Evolutionary conservation across 1,140 invertebrate genomes (phyloP).

Genomic region (Bombus impatiens): DNA sequence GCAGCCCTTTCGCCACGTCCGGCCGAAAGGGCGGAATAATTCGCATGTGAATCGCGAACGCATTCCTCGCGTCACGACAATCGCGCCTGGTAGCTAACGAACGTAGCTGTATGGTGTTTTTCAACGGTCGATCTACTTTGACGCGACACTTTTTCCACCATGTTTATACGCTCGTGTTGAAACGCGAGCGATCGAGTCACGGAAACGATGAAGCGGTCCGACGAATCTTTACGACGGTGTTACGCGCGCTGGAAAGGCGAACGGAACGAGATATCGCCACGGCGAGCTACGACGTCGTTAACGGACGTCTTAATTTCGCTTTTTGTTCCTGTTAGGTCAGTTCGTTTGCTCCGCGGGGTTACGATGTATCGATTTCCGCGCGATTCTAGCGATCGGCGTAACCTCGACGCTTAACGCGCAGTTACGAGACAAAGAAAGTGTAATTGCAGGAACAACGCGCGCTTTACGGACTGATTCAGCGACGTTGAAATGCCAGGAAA

Average conservation of each 20-base stretch:
- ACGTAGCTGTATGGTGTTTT: neutral
- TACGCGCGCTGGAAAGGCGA: neutral
- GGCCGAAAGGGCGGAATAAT: slow-evolving; percentile 51
- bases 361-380: neutral
- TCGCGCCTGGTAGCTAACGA: slow-evolving; percentile 40
- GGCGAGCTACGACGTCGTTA: slow-evolving; percentile 15
- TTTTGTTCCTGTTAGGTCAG: neutral
- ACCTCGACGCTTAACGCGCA: slow-evolving; percentile 1
- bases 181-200: slow-evolving; percentile 6
- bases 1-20: slow-evolving; percentile 39
- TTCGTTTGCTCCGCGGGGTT: neutral
- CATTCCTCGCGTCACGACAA: slow-evolving; percentile 42
- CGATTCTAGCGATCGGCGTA: neutral
- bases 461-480: slow-evolving; percentile 42
- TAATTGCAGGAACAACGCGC: slow-evolving; percentile 42
- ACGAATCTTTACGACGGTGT: slow-evolving; percentile 30
- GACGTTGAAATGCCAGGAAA: neutral
- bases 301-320: slow-evolving; percentile 10
- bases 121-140: slow-evolving; percentile 9
- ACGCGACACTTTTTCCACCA: neutral
- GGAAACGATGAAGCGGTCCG: neutral
- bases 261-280: neutral
- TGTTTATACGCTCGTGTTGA: slow-evolving; percentile 14
- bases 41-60: slow-evolving; percentile 64
- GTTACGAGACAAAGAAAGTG: slow-evolving; percentile 42